phyloP scores from a whole-genome alignment of 1,140 invertebrate species.

The Pseudomyrmex flavicornis region DNA sequence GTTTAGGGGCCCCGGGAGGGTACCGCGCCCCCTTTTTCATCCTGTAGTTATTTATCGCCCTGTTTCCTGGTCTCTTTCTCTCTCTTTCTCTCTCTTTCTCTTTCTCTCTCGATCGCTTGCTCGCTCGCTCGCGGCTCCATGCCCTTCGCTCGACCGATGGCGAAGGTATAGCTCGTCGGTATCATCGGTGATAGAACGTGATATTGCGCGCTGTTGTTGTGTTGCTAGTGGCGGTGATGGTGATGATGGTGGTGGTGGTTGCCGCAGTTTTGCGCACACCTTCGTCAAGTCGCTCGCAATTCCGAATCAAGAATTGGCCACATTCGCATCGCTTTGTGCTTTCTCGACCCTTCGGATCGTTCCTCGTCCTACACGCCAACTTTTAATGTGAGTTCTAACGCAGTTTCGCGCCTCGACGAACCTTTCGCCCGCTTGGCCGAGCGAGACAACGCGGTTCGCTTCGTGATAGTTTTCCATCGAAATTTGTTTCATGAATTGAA shows the following conservation, averaged over 20 bases:
- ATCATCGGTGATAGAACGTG: conserved; percentile 69
- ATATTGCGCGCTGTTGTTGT: conserved; percentile 54
- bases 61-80: conserved; percentile 72
- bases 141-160: conserved; percentile 68
- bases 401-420: conserved; percentile 64
- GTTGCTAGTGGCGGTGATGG: conserved; percentile 3
- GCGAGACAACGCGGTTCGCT: conserved; percentile 25
- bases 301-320: conserved; percentile 75
- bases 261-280: conserved; percentile 68
- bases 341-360: conserved; percentile 10
- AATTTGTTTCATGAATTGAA: conserved; percentile 20
- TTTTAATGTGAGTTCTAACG: conserved; percentile 77
- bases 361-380: conserved; percentile 59
- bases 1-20: conserved; percentile 83
- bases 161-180: conserved; percentile 68
- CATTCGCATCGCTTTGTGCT: conserved; percentile 39
- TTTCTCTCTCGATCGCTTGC: conserved; percentile 54
- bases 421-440: conserved; percentile 41
- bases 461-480: conserved; percentile 2
- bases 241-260: conserved; percentile 44
- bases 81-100: conserved; percentile 54
- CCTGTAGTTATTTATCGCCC: conserved; percentile 83
- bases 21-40: conserved; percentile 83
- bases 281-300: conserved; percentile 76
- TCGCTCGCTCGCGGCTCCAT: conserved; percentile 57